These are phyloP conservation scores for Odontamblyopus rebecca DNA, from an alignment of 2,797 vertebrate species.

Conservation along the genomic window DNA sequence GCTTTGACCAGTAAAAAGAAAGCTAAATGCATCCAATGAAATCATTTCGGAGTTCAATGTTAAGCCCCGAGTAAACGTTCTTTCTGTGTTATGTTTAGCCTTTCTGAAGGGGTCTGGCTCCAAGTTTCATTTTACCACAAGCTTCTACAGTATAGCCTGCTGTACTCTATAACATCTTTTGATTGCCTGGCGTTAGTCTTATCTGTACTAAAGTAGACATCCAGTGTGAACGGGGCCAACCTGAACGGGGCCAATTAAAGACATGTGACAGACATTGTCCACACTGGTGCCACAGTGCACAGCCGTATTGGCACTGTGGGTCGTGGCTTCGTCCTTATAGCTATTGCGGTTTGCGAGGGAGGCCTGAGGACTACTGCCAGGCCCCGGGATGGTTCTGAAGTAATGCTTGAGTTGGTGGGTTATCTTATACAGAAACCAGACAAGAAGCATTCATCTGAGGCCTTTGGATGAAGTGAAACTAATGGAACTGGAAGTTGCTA, in stretches of 20 bases:
- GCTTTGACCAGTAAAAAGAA: slow-evolving; percentile 3
- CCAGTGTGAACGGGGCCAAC: slow-evolving; percentile 35
- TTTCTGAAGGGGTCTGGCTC: slow-evolving; percentile 36
- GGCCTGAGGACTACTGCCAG: slow-evolving; percentile 47
- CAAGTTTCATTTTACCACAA: slow-evolving; percentile 46
- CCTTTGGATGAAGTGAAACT: slow-evolving; percentile 26
- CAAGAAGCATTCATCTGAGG: slow-evolving; percentile 20
- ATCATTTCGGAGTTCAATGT: slow-evolving; percentile 23
- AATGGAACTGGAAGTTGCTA: slow-evolving; percentile 16
- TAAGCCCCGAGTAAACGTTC: slow-evolving; percentile 41
- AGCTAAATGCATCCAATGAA: slow-evolving; percentile 17
- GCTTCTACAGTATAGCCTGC: slow-evolving; percentile 12
- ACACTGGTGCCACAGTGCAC: slow-evolving; percentile 37
- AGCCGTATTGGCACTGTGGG: slow-evolving; percentile 34
- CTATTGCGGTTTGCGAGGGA: slow-evolving; percentile 35
- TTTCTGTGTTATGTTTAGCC: slow-evolving; percentile 45
- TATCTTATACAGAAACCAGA: slow-evolving; percentile 40
- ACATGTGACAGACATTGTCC: slow-evolving; percentile 37
- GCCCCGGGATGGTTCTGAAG: slow-evolving; percentile 40
- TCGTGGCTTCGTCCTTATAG: slow-evolving; percentile 36
- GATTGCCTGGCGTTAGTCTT: slow-evolving; percentile 46
- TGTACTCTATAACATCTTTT: slow-evolving; percentile 46
- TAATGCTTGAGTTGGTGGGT: slow-evolving; percentile 26
- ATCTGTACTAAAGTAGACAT: slow-evolving; percentile 53
- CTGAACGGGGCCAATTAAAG: slow-evolving; percentile 23